Evolutionary conservation across 2,888 invertebrate genomes (phyloP), one percentile per base, ranked within the genome.

Genomic region (Sarcophaga variegata): DNA sequence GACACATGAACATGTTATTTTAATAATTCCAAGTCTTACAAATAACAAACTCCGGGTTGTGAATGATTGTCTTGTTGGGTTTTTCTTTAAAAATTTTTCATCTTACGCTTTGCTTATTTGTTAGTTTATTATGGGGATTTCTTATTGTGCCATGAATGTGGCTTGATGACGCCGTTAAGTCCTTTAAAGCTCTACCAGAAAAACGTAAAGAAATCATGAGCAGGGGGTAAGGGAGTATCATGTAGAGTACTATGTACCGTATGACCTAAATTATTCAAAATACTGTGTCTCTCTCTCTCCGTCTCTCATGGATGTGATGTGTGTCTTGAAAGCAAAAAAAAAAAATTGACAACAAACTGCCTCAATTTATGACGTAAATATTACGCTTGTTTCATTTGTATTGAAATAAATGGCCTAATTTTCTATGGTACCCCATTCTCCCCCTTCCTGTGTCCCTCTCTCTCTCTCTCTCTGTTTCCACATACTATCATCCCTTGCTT

Each of bases 1-100:
- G 84, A 66, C 75, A 79, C 70, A 54, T 49, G 79, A 79, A 75
- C 80, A 84, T 84, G 84, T 80, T 84, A 76, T 84, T 84, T 84
- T 70, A 12, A 84, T 75, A 76, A 80, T 80, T 84, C 75, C 64
- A 84, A 76, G 75, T 80, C 84, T 84, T 84, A 84, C 47, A 54
- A 47, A 71, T 62, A 63, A 64, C 47, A 71, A 62, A 22, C 11
- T 60, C 62, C 60, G 69, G 69, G 6, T 70, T 62, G 1, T 22
- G n/a, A 10, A 11, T 62, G 62, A 20, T 62, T 62, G 17, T 54
- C 14, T 49, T 49, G 11, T 14, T 49, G 5, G 5, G 37, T 37
- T 37, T 6, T 37, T 37, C 2, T 2, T 37, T 37, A 2, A 37
- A 37, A 37, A 5, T 27, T 37, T 37, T 37, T 37, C 37, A 37